Evolutionary conservation across 2,797 vertebrate genomes (phyloP).

Genomic region (Oreonectes daqikongensis): DNA sequence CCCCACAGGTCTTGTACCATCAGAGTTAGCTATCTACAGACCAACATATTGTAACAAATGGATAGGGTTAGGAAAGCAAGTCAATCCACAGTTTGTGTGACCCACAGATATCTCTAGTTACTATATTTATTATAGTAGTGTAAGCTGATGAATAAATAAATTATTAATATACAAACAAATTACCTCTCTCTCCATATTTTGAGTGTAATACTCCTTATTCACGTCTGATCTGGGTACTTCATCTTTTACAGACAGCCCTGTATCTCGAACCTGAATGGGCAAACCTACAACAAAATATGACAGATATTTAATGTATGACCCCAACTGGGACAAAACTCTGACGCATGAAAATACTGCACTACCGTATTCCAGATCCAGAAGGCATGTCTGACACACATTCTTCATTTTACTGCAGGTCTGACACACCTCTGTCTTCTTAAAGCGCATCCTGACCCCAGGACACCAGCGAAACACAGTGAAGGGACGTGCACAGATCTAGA

Average conservation of each 20-base stretch:
- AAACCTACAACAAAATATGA: no score
- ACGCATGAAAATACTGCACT: conserved; percentile 53
- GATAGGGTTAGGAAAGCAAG: no score
- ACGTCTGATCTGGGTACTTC: conserved; percentile 97
- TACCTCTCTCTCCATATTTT: conserved; percentile 99
- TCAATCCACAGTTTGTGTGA: background rate
- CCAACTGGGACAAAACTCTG: background rate
- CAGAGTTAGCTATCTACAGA: conserved; percentile 89
- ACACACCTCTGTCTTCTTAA: conserved; percentile 99
- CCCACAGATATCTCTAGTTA: background rate
- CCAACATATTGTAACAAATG: conserved; percentile 3
- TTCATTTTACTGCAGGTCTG: conserved; percentile 99
- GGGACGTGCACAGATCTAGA: conserved; percentile 94
- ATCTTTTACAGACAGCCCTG: conserved; percentile 91
- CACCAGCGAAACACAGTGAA: conserved; percentile 99
- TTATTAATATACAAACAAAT: background rate
- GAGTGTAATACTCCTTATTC: conserved; percentile 98
- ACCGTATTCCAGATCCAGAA: conserved; percentile 97
- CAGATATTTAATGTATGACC: background rate
- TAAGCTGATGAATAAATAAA: background rate
- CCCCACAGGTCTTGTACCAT: conserved; percentile 90
- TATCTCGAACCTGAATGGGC: conserved; percentile 97
- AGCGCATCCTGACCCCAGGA: conserved; percentile 95
- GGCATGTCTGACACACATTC: conserved; percentile 97
- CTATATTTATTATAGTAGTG: background rate